phyloP scores from a whole-genome alignment of 2,797 vertebrate genomes.

The Percopsis omiscomaycus region DNA sequence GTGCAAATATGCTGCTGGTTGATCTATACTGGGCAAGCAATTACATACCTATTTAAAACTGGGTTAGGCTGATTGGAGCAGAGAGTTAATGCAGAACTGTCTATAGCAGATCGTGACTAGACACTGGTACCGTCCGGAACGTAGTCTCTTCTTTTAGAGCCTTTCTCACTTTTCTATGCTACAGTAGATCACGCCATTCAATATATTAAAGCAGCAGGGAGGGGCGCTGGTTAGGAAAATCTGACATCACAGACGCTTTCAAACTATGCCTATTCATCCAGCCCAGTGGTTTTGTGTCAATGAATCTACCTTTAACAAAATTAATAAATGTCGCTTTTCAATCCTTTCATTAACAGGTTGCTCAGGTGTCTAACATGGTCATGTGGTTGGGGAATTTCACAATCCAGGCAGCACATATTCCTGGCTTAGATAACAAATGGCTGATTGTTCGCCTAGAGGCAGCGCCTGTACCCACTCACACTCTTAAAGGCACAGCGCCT shows the following conservation, averaged over 20 bases:
- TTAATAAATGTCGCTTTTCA: neutral
- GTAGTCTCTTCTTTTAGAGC: no score
- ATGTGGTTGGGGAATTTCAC: neutral
- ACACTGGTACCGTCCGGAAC: no score
- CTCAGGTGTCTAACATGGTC: no score
- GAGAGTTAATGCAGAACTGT: neutral
- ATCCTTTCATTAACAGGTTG: neutral
- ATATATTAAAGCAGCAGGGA: no score
- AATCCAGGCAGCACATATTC: neutral
- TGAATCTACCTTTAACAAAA: no score
- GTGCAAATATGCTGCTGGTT: neutral
- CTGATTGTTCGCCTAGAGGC: neutral
- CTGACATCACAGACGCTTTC: neutral
- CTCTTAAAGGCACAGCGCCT: neutral
- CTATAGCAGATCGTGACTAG: no score
- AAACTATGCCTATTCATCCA: neutral
- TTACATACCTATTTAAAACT: conserved; percentile 1
- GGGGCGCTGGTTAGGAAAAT: no score
- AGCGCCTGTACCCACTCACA: neutral
- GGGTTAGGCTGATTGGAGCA: neutral
- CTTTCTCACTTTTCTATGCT: no score
- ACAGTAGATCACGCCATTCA: neutral
- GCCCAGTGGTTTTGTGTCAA: neutral
- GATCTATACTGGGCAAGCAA: neutral
- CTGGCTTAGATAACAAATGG: neutral